Conservation (phyloP, 2,888 invertebrate species). For the Amiota minor region DNA sequence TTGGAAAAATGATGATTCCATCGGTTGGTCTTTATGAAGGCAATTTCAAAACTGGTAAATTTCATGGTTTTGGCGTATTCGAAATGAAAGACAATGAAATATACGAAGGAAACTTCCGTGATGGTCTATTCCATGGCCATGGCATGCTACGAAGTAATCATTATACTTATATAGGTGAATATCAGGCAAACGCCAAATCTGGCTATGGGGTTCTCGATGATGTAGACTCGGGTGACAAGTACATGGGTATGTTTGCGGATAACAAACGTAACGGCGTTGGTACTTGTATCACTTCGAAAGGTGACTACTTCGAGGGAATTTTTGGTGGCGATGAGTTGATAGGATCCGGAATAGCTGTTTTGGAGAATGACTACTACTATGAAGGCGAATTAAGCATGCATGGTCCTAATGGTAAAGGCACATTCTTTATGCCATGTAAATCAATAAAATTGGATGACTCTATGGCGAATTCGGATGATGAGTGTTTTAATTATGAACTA, state of each 20-base stretch:
- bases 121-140: conserved; percentile 88
- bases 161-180: conserved; percentile 92
- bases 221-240: conserved; percentile 89
- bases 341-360: conserved; percentile 90
- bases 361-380: conserved; percentile 90
- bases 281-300: conserved; percentile 89
- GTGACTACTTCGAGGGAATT: conserved; percentile 91
- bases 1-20: conserved; percentile 72
- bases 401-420: conserved; percentile 87
- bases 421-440: conserved; percentile 84
- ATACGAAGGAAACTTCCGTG: conserved; percentile 90
- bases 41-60: conserved; percentile 79
- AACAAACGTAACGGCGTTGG: conserved; percentile 89
- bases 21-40: conserved; percentile 83
- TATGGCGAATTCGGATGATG: conserved; percentile 40
- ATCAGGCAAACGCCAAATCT: conserved; percentile 83
- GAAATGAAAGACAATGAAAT: conserved; percentile 84
- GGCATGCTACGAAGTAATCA: conserved; percentile 87
- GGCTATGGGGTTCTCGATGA: conserved; percentile 94
- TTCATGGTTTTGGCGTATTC: conserved; percentile 83
- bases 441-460: conserved; percentile 58
- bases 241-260: conserved; percentile 91
- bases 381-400: conserved; percentile 90
- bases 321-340: conserved; percentile 86
- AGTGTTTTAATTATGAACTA: conserved; percentile 55